Evolutionary conservation across 2,113 vertebrate species (phyloP).

Genomic region (Callospermophilus lateralis): DNA sequence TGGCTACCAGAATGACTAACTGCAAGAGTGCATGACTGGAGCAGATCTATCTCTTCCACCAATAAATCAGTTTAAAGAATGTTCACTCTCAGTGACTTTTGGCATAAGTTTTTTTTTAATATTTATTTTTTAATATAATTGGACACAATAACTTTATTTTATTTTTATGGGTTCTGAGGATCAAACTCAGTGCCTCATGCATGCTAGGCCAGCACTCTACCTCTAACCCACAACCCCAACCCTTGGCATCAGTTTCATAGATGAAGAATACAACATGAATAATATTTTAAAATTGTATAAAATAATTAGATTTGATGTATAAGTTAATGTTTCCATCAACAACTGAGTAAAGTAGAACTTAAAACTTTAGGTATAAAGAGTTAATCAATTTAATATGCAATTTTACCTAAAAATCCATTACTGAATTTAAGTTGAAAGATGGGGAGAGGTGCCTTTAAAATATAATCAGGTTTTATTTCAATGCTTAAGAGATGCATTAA

Average conservation of each 20-base stretch:
- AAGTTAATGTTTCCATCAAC: constrained; percentile 62
- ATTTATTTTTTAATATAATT: no score
- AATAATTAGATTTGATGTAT: constrained; percentile 29
- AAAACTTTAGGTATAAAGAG: constrained; percentile 37
- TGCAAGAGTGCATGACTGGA: not conserved
- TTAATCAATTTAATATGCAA: not conserved
- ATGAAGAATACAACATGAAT: constrained; percentile 31
- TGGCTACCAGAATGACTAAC: not conserved
- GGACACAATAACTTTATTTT: no score
- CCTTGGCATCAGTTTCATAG: constrained; percentile 29
- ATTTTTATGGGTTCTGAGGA: no score
- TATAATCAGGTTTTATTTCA: constrained; percentile 53
- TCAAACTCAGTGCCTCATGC: no score
- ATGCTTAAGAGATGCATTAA: constrained; percentile 15
- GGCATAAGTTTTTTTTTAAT: constrained; percentile 4
- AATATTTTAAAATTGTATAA: constrained; percentile 45
- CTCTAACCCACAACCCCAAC: no score
- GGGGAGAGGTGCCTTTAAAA: not conserved
- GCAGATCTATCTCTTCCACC: not conserved
- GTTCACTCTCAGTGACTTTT: not conserved
- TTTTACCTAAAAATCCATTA: constrained; percentile 44
- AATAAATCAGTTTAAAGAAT: constrained; percentile 31
- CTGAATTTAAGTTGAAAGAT: constrained; percentile 63
- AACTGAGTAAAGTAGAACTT: constrained; percentile 45
- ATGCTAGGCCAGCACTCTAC: no score